phyloP scores from a whole-genome alignment of 2,113 vertebrate genomes.

The Microtus richardsoni region DNA sequence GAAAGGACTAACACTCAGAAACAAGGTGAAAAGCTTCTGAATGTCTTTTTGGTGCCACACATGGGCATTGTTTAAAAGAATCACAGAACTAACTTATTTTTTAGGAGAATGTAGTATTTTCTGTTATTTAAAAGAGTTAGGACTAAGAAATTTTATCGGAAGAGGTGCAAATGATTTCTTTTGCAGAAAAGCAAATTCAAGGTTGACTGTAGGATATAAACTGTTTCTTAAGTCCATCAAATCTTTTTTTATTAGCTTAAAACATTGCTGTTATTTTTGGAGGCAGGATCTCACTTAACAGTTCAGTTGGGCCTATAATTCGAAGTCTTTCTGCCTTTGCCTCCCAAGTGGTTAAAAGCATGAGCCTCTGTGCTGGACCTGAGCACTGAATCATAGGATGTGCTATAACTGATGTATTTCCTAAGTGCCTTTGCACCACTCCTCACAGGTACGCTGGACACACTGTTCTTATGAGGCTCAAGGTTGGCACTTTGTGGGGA shows the following conservation, averaged over 20 bases:
- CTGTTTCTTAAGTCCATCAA: neutral
- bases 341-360: neutral
- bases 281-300: neutral
- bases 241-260: neutral
- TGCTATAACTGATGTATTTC: neutral
- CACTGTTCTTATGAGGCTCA: neutral
- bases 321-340: neutral
- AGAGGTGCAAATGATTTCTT: constrained; percentile 5
- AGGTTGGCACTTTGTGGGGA: neutral
- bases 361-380: neutral
- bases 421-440: neutral
- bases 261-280: neutral
- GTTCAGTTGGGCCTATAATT: neutral
- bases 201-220: neutral
- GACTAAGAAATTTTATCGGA: constrained; percentile 8
- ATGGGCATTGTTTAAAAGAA: neutral
- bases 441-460: constrained; percentile 5
- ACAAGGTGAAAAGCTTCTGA: neutral
- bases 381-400: neutral
- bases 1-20: neutral
- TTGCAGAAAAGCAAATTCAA: neutral
- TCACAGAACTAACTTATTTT: neutral
- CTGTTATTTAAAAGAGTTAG: constrained; percentile 15
- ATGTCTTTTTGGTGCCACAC: neutral
- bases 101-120: neutral